These are phyloP conservation scores for Caiman crocodilus DNA, from an alignment of 2,797 vertebrate species.

Conservation along the genomic window DNA sequence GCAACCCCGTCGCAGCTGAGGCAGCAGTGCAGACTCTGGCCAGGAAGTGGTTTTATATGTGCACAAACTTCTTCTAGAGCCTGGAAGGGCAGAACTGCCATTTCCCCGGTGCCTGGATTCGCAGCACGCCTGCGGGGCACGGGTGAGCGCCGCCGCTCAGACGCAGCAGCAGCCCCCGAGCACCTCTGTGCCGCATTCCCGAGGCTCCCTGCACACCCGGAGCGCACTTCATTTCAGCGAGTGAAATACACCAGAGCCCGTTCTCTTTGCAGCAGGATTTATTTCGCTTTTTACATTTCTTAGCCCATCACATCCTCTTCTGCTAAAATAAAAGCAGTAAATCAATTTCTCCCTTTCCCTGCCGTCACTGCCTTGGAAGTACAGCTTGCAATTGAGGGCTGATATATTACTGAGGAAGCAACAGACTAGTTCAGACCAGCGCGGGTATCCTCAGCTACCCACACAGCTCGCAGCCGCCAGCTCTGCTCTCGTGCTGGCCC, in stretches of 20 bases:
- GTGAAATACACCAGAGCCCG: background rate
- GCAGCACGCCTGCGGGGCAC: accelerated
- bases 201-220: background rate
- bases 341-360: conserved; percentile 3
- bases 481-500: background rate
- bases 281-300: conserved; percentile 19
- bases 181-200: background rate
- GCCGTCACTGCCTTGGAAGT: conserved; percentile 18
- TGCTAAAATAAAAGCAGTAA: conserved; percentile 14
- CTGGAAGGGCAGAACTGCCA: accelerated
- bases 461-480: background rate
- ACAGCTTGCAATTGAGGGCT: accelerated
- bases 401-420: conserved; percentile 9
- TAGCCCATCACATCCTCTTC: background rate
- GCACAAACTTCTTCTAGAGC: background rate
- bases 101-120: background rate
- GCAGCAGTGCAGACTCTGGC: accelerated
- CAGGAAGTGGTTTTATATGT: accelerated
- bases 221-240: background rate
- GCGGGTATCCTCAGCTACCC: conserved; percentile 10
- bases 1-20: background rate
- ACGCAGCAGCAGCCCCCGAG: background rate
- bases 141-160: background rate
- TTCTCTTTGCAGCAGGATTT: background rate
- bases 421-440: conserved; percentile 33